Conservation (phyloP, 2,113 vertebrate species). For the Callorhinus ursinus region DNA sequence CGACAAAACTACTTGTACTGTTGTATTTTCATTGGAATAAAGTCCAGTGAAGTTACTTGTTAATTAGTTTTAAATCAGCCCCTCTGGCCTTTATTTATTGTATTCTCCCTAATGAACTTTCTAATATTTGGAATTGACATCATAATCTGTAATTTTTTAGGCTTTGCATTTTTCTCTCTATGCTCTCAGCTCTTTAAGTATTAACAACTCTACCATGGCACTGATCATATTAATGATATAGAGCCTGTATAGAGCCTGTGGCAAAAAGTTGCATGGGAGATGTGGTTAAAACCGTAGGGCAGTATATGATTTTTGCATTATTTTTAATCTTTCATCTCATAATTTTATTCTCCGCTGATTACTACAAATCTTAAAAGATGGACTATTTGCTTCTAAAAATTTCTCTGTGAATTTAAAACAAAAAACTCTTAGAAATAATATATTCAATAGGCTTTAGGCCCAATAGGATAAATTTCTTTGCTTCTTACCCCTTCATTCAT, state of each 20-base stretch:
- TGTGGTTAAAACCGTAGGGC: not conserved
- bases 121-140: slow-evolving; percentile 32
- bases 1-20: slow-evolving; percentile 9
- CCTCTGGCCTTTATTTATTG: slow-evolving; percentile 31
- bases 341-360: slow-evolving; percentile 2
- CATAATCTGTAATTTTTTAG: not conserved
- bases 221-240: not conserved
- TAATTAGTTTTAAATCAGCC: slow-evolving; percentile 41
- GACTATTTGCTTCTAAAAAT: slow-evolving; percentile 42
- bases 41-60: slow-evolving; percentile 41
- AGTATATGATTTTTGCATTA: not conserved
- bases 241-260: not conserved
- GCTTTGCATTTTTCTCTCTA: slow-evolving; percentile 9
- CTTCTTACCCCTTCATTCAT: not conserved
- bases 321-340: slow-evolving; percentile 41
- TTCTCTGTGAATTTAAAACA: slow-evolving; percentile 44
- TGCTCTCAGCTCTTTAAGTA: not conserved
- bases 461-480: slow-evolving; percentile 29
- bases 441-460: not conserved
- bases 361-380: slow-evolving; percentile 28
- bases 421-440: slow-evolving; percentile 16
- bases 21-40: slow-evolving; percentile 41
- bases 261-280: not conserved
- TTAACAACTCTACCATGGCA: not conserved
- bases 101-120: not conserved